These are phyloP conservation scores for Reticulitermes speratus DNA, from an alignment of 1,140 invertebrate genomes.

Conservation along the genomic window DNA sequence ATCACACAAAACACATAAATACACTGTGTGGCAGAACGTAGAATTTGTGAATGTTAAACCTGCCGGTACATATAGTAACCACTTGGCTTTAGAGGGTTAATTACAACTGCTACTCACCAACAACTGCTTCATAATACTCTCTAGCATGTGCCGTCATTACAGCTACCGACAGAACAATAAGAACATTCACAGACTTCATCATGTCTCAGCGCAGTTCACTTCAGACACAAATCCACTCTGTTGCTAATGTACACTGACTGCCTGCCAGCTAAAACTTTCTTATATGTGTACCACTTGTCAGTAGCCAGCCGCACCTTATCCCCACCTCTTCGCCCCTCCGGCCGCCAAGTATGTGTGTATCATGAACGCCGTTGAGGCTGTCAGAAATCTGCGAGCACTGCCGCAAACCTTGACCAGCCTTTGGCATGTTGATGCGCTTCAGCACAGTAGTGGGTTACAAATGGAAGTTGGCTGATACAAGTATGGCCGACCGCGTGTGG, in stretches of 20 bases:
- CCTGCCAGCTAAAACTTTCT: neutral
- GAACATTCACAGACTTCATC: neutral
- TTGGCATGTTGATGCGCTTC: too few species aligned
- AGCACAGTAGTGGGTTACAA: too few species aligned
- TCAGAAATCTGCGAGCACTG: neutral
- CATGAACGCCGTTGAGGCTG: neutral
- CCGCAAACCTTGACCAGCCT: neutral
- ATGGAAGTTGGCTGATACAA: too few species aligned
- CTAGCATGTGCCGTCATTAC: neutral
- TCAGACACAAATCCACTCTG: neutral
- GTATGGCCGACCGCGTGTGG: too few species aligned
- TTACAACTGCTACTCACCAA: slow-evolving; percentile 18
- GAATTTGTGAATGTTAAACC: too few species aligned
- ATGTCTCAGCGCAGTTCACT: neutral
- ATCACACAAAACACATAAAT: too few species aligned
- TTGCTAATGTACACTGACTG: neutral
- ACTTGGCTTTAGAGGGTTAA: too few species aligned
- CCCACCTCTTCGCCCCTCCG: neutral
- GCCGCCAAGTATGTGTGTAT: neutral
- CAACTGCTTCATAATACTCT: slow-evolving; percentile 27
- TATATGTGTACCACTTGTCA: neutral
- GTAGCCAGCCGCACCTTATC: neutral
- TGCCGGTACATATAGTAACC: too few species aligned
- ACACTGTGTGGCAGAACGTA: too few species aligned
- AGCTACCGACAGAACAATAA: neutral